Percentiles rank a stretch among this genome's conserved stretches.
These are phyloP conservation scores for Athene noctua DNA, from an alignment of 2,113 vertebrate species.

Conservation along the genomic window DNA sequence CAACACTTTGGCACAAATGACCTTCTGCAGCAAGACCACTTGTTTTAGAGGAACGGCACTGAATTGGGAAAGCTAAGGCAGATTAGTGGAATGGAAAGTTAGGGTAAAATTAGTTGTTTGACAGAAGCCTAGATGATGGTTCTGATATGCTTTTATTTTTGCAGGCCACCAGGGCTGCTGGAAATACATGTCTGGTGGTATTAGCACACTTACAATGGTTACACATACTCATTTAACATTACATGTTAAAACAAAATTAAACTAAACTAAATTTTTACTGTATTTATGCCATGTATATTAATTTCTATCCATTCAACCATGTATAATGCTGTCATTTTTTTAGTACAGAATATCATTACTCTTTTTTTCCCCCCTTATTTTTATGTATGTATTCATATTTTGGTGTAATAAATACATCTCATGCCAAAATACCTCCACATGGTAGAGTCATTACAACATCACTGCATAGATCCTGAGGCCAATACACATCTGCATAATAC, in stretches of 20 bases:
- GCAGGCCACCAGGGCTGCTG: background rate
- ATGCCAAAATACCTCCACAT: background rate
- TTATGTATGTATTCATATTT: background rate
- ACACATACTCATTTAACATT: background rate
- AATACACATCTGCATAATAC: background rate
- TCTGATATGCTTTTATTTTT: background rate
- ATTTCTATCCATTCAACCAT: background rate
- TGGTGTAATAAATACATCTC: background rate
- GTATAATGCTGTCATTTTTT: accelerated
- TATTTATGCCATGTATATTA: background rate
- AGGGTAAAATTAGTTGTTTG: background rate
- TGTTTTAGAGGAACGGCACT: background rate
- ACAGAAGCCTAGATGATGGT: background rate
- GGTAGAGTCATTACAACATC: background rate
- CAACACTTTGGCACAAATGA: background rate
- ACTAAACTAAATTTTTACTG: background rate
- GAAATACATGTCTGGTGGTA: background rate
- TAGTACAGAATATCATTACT: background rate
- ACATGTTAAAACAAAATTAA: background rate
- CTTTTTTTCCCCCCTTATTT: background rate
- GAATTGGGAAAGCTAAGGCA: background rate
- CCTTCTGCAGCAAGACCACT: background rate
- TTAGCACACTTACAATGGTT: background rate
- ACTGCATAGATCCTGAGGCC: background rate
- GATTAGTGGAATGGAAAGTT: background rate